These are phyloP conservation scores for Clarias platycephalus DNA, from an alignment of 2,797 vertebrate species.

Conservation along the genomic window DNA sequence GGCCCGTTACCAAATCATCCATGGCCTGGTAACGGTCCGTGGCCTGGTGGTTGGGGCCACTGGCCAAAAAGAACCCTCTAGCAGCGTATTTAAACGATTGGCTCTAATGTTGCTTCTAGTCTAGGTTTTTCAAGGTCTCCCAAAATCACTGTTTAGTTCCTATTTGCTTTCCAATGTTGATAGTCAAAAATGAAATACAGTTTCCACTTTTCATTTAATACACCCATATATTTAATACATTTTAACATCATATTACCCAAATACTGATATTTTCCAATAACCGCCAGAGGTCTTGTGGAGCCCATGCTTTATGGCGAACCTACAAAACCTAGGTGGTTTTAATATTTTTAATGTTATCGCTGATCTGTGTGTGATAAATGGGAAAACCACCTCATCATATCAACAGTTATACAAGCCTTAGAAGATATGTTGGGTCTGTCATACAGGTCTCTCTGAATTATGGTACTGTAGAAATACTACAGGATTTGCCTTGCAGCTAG, in stretches of 20 bases:
- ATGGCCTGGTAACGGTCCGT: neutral
- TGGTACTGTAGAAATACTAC: neutral
- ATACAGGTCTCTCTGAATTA: neutral
- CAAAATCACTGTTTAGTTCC: neutral
- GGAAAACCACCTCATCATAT: neutral
- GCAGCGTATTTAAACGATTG: neutral
- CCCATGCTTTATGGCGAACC: too few relatives aligned
- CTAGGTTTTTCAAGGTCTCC: neutral
- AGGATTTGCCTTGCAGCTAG: neutral
- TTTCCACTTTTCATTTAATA: neutral
- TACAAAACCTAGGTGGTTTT: too few relatives aligned
- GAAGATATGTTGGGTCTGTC: neutral
- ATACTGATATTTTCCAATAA: neutral
- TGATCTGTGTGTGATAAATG: neutral
- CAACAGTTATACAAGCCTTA: neutral
- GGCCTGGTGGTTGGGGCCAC: too few relatives aligned
- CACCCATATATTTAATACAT: neutral
- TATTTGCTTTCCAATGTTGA: neutral
- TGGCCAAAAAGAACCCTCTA: too few relatives aligned
- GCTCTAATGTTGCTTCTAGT: neutral
- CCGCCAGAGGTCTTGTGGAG: too few relatives aligned
- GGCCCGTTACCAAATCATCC: too few relatives aligned
- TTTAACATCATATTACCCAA: neutral
- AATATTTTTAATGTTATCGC: too few relatives aligned
- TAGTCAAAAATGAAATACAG: neutral